Evolutionary conservation across 2,797 vertebrate species (phyloP).

Genomic region (Falco rusticolus): DNA sequence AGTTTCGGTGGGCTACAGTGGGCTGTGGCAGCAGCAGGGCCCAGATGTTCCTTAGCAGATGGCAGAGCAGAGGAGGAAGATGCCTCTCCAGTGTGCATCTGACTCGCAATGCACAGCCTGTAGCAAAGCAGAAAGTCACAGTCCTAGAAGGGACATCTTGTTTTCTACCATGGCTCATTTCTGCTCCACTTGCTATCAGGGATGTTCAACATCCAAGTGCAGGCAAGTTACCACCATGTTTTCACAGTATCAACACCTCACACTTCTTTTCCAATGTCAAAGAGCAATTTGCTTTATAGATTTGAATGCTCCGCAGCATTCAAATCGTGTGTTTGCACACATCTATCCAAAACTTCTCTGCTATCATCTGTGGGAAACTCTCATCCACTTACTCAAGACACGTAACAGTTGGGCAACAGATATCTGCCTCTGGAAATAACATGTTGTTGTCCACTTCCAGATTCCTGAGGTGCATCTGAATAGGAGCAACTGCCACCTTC

Average conservation of each 20-base stretch:
- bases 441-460: neutral
- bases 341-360: neutral
- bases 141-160: neutral
- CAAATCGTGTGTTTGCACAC: neutral
- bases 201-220: neutral
- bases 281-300: neutral
- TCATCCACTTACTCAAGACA: neutral
- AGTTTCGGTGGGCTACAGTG: neutral
- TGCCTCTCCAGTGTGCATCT: neutral
- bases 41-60: rapidly evolving
- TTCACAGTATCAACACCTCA: neutral
- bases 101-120: neutral
- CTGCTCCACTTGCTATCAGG: neutral
- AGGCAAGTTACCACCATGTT: neutral
- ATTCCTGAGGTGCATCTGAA: neutral
- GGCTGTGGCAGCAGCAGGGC: neutral
- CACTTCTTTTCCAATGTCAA: neutral
- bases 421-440: neutral
- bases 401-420: neutral
- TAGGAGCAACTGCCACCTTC: neutral
- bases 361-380: neutral
- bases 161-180: neutral
- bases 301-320: neutral
- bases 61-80: neutral
- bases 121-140: neutral